Evolutionary conservation across 2,113 vertebrate genomes (phyloP), one percentile per base, ranked within the genome.

Genomic region (Tiliqua scincoides): DNA sequence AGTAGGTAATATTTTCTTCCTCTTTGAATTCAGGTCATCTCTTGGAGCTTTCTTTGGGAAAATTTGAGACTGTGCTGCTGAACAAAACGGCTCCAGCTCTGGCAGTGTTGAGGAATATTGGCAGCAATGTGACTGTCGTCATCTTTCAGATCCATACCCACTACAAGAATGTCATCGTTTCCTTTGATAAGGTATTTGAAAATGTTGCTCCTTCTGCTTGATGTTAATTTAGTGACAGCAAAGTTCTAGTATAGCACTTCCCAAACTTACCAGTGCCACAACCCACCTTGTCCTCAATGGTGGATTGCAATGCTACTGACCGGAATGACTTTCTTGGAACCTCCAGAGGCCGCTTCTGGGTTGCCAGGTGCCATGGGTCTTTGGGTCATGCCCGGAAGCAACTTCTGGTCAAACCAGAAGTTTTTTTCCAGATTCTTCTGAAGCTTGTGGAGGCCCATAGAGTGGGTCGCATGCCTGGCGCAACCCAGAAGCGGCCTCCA

Each of bases 71-170:
- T 21, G 94, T 99, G 65, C 94, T 92, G 18, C 93, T 99, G 87
- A 96, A 96, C 23, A 93, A 84, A 89, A 97, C 96, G 15, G 95
- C 86, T 89, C 96, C 97, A 0, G 95, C 97, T 82, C 97, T 98
- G 93, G 98, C 96, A 3, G 82, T 97, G 32, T 94, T 98, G 91
- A 96, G 94, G 87, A 91, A 95, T 75, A 97, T 99, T 87, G 96
- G 96, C 14, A 73, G 92, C 40, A 97, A 97, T 0, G 96, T 97
- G 9, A 94, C 98, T 25, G 97, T 97, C 59, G 40, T 99, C 91
- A 94, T 97, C 15, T 96, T 99, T 92, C 98, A 99, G 95, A 97
- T 98, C 84, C 98, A 99, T 91, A 97, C 98, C 1, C 98, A 97
- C 92, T 94, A 96, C 78, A 95, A 32, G 61, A 97, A 98, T 83